Base-by-base conservation (phyloP, 2,113 vertebrate genomes). In the Todiramphus chloris region DNA sequence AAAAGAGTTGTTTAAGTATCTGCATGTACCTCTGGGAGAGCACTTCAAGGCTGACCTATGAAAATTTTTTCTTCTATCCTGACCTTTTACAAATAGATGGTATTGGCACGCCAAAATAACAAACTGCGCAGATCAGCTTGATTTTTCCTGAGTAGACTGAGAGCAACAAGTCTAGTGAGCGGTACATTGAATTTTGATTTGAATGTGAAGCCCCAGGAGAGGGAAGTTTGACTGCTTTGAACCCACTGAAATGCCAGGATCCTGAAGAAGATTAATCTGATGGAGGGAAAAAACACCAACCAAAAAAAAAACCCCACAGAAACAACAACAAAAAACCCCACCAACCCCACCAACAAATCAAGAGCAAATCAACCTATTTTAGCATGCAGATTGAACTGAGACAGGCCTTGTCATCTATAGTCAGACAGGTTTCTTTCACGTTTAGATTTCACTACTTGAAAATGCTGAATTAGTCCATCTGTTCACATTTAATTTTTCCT, bases 391-490 rank as follows among this genome's bases (percentile, higher is more conserved):
- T 30, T 96, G 74, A 96, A 69, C 85, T 87, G 81, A 95, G 62
- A 90, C 37, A 94, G 83, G 91, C 93, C 14, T 77, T 87, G 90
- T 96, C 90, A 92, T 96, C 75, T 82, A 76, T 91, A 94, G 55
- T 83, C 43, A 21, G 74, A 41, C 43, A 70, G 91, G 43, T 72
- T 97, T 93, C 63, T 88, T 94, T 94, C 88, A 89, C 21, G 0
- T 93, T 97, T 94, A 50, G 59, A 93, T 94, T 95, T 82, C 51
- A 50, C 66, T 92, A 37, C 81, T 81, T 68, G 83, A 86, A 95
- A 97, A 93, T n/a, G 80, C 70, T 92, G 87, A 96, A 95, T 96
- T 93, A 96, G 74, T 82, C 78, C 88, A 90, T 96, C 95, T 97
- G 90, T 94, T 97, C 63, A 1, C 21, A 75, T 96, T 95, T 96